phyloP scores from a whole-genome alignment of 2,113 vertebrate genomes.

The Euleptes europaea region DNA sequence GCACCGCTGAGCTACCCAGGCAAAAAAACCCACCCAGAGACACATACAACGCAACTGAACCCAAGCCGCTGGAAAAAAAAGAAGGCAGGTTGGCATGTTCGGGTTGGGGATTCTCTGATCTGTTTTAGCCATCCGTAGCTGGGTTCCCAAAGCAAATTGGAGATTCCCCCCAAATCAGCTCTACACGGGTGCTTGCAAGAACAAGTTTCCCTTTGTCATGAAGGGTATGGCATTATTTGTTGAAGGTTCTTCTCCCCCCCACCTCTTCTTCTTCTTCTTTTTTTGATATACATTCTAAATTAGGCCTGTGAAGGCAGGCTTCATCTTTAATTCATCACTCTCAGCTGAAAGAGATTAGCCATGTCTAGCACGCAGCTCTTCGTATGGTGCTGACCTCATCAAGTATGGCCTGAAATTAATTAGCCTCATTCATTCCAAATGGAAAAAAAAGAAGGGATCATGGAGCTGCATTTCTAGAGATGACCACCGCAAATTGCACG shows the following conservation, averaged over 20 bases:
- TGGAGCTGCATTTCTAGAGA: constrained; percentile 79
- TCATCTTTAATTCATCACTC: constrained; percentile 87
- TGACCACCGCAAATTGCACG: constrained; percentile 81
- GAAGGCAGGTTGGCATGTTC: constrained; percentile 20
- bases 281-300: constrained; percentile 84
- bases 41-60: constrained; percentile 70
- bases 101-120: constrained; percentile 66
- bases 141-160: constrained; percentile 70
- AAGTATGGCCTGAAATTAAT: constrained; percentile 87
- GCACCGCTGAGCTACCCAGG: constrained; percentile 56
- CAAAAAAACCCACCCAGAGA: too few species aligned
- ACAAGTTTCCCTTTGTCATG: constrained; percentile 82
- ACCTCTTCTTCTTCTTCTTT: too few species aligned
- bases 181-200: constrained; percentile 75
- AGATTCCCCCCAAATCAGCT: constrained; percentile 78
- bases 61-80: constrained; percentile 66
- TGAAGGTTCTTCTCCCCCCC: constrained; percentile 70
- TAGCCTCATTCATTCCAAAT: constrained; percentile 86
- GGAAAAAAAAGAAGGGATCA: constrained; percentile 74
- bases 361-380: constrained; percentile 82
- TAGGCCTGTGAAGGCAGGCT: constrained; percentile 82
- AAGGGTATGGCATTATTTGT: constrained; percentile 80
- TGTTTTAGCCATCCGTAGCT: constrained; percentile 74
- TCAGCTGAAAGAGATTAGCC: constrained; percentile 87
- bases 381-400: constrained; percentile 84